Evolutionary conservation across 2,797 vertebrate species (phyloP), one percentile per base, ranked within the genome.

Genomic region (Sebastes reedi): DNA sequence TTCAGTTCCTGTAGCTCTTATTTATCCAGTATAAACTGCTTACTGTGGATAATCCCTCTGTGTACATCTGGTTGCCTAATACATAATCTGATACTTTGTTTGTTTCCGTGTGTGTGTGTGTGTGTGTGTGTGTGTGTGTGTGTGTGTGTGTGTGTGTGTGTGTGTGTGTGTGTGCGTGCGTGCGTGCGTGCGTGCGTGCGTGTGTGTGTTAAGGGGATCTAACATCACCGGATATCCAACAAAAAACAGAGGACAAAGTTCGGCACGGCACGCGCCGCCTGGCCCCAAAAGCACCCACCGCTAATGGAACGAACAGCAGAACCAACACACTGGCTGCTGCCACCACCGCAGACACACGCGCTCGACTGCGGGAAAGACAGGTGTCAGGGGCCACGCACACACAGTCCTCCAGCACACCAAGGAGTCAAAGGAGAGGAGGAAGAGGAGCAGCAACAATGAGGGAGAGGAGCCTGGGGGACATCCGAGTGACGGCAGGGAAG

Each of bases 231-330:
- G 96, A 95, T 0, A 91, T 95, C 87, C 94, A 97, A 85, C 77
- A 85, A 46, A 94, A 97, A 65, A 95, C 97, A 66, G 97, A 97
- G 95, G 96, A 96, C 94, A 98, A 97, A 87, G 96, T 96, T 84
- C 97, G 96, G 77, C 93, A 94, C 78, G 89, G 92, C 91, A 96
- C 96, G 83, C 96, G 96, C 83, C 96, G 96, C 27, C 92, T 92
- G 2, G 95, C 96, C 90, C 96, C 97, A 85, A 98, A 98, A 94
- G 91, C 93, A 0, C 85, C 92, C 13, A 94, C 64, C 4, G 25
- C 81, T 74, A 80, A 81, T 66, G 90, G 77, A 29, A 54, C 69
- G 12, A 84, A 77, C 7, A 56, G 96, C 89, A 95, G 95, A 65
- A 94, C 95, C 82, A 96, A 68, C 29, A 89, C 76, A 96, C 97